Percentiles rank a stretch among this genome's conserved stretches.
phyloP scores from a whole-genome alignment of 2,113 vertebrate species.

The Equus przewalskii region DNA sequence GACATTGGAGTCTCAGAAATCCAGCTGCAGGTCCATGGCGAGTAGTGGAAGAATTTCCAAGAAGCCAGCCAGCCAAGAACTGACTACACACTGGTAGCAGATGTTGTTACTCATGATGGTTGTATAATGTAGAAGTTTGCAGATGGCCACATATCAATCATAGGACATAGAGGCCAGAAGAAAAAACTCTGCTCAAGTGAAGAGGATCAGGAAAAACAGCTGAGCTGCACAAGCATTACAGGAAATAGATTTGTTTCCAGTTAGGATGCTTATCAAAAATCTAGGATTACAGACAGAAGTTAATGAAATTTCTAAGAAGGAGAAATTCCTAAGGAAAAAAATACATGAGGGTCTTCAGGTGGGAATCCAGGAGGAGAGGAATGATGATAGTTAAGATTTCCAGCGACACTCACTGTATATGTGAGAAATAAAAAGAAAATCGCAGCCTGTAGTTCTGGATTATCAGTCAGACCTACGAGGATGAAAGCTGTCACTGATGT shows the following conservation, averaged over 20 bases:
- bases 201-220: conserved; percentile 53
- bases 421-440: conserved; percentile 51
- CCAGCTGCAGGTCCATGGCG: conserved; percentile 10
- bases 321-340: conserved; percentile 72
- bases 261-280: conserved; percentile 50
- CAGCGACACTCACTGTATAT: conserved; percentile 19
- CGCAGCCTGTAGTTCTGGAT: neutral
- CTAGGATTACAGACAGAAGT: conserved; percentile 60
- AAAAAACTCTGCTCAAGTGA: conserved; percentile 59
- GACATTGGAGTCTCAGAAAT: conserved; percentile 63
- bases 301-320: conserved; percentile 71
- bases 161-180: conserved; percentile 81
- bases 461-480: conserved; percentile 57
- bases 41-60: conserved; percentile 68
- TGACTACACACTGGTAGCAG: conserved; percentile 63
- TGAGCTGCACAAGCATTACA: neutral
- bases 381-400: conserved; percentile 61
- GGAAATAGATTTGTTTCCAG: conserved; percentile 48
- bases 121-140: conserved; percentile 74
- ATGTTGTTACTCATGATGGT: conserved; percentile 73
- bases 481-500: conserved; percentile 20
- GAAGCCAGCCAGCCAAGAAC: conserved; percentile 69
- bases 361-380: conserved; percentile 9
- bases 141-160: conserved; percentile 80
- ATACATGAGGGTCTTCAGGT: conserved; percentile 71